Evolutionary conservation across 2,888 invertebrate genomes (phyloP), one percentile per base, ranked within the genome.

Genomic region (Drosophila robusta): DNA sequence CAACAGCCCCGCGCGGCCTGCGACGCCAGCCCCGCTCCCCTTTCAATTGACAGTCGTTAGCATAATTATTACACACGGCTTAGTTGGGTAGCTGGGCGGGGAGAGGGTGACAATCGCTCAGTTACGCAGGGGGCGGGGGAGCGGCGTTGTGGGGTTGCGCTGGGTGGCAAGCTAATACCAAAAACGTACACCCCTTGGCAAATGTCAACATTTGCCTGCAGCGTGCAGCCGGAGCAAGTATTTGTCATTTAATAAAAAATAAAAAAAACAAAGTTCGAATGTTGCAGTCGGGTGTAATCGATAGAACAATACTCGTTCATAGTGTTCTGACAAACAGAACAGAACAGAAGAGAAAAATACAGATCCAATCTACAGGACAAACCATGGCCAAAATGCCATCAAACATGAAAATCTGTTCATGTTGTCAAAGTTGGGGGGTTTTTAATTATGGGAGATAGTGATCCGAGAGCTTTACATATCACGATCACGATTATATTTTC

Each of bases 11-110:
- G 36, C 11, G 9, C 24, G 18, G 14, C 34, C 9, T 3, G 22
- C 36, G 18, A n/a, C 34, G 24, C 12, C 50, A 18, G 29, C 56
- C 36, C 29, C 32, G 8, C 2, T 29, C 32, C 49, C 47, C 61
- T 41, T 39, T 26, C 81, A 82, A 87, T 88, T 88, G 87, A 87
- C 87, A 86, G 78, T 86, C 88, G 88, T 88, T 88, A 88, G 87
- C 88, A 88, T 88, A 88, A 88, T 88, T 88, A 88, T 84, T 80
- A 86, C 86, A 83, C 83, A 83, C 65, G 78, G 83, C 78, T 82
- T 70, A 75, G 86, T 41, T 64, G 62, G 61, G 45, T 38, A 36
- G 34, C 56, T n/a, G 56, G 16, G 12, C 16, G 14, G 45, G 26
- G 18, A 16, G 55, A 52, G 41, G 56, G 55, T 18, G 50, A 44